phyloP scores from a whole-genome alignment of 2,797 vertebrate species.

The Botia almorhae region DNA sequence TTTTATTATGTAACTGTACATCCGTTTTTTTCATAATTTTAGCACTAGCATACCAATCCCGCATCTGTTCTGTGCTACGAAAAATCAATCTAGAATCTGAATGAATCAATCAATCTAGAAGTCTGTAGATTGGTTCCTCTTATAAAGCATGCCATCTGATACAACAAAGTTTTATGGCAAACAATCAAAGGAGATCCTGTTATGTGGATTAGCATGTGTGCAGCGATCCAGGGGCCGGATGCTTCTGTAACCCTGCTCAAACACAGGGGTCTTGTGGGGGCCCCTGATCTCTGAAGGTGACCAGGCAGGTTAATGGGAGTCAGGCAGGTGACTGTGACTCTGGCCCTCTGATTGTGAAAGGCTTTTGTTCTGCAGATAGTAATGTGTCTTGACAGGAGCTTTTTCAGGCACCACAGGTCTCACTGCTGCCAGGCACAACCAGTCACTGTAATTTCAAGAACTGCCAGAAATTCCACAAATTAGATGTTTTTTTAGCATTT shows the following conservation, averaged over 20 bases:
- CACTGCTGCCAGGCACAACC: slow-evolving; percentile 14
- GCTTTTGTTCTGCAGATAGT: slow-evolving; percentile 38
- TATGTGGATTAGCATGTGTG: slow-evolving; percentile 27
- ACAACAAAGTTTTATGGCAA: slow-evolving; percentile 9
- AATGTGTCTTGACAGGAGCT: slow-evolving; percentile 57
- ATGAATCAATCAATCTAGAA: neutral
- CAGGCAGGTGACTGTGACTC: slow-evolving; percentile 50
- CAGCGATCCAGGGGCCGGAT: slow-evolving; percentile 15
- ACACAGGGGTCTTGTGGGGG: slow-evolving; percentile 43
- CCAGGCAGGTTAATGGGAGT: slow-evolving; percentile 52
- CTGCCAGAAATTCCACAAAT: slow-evolving; percentile 15
- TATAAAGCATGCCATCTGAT: neutral
- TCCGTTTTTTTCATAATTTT: neutral
- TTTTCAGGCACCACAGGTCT: slow-evolving; percentile 33
- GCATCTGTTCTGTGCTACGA: neutral
- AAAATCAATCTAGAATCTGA: neutral
- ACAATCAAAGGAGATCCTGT: slow-evolving; percentile 9
- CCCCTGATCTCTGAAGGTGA: slow-evolving; percentile 31
- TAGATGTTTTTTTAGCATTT: slow-evolving; percentile 42
- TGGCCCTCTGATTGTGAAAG: slow-evolving; percentile 44
- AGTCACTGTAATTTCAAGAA: slow-evolving; percentile 38
- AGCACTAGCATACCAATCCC: neutral
- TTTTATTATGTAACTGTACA: no score
- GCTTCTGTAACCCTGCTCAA: slow-evolving; percentile 20
- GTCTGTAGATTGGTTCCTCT: neutral